Base-by-base conservation (phyloP, 2,888 invertebrate genomes). In the Furcula furcula region DNA sequence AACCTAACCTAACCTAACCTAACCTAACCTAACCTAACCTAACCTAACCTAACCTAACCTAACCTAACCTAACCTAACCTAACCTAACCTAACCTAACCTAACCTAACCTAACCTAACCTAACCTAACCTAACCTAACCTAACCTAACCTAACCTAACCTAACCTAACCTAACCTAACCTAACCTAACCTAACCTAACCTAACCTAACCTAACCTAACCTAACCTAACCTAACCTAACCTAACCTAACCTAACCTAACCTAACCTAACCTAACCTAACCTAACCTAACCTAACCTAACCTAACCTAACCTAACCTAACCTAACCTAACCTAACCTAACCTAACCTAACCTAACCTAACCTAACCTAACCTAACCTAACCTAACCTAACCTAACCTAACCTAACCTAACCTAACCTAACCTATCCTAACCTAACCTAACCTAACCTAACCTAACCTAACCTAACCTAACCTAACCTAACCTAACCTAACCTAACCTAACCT, bases 91-190 rank as follows among this genome's bases (percentile, higher is more conserved):
- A n/a, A 9, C 21, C 10, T 20, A 20, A 16, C 16, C 16, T 16
- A 16, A 22, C 40, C 40, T 38, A 40, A 41, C 46, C 46, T 46
- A 40, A 40, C 44, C 31, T 31, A 31, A 31, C 31, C 31, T 31
- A 31, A 31, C 31, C 31, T 31, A 31, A 31, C 31, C 31, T 37
- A 36, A 39, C 36, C 44, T 25, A 25, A 31, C 23, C 31, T 22
- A 22, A 31, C 14, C 23, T 23, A 31, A 31, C 32, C 31, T 25
- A 25, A 31, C 23, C 28, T 19, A 33, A 18, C 34, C 21, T 28
- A 34, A 28, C 34, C 34, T 29, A 34, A 29, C 34, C 34, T 22
- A 34, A 29, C 34, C 34, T 29, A 31, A 31, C 31, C 31, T 31
- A 31, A 31, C 31, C 31, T 31, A 31, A 31, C 31, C 31, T 31